phyloP scores from a whole-genome alignment of 37 sponge, comb jelly and placozoan species.

The Mnemiopsis leidyi region DNA sequence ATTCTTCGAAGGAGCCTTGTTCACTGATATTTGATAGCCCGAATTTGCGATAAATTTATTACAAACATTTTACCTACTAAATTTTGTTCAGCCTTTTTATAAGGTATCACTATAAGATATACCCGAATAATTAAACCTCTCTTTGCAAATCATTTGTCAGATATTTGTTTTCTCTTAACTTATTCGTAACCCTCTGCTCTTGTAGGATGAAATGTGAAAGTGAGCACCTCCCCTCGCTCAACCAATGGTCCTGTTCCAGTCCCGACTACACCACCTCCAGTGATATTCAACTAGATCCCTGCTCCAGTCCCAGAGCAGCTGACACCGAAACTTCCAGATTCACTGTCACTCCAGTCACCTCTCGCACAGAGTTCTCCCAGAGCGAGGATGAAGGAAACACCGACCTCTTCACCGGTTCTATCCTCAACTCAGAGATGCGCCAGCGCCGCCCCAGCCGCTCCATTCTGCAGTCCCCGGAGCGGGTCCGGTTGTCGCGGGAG shows the following conservation, averaged over 20 bases:
- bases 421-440: neutral
- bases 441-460: neutral
- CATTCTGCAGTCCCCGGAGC: neutral
- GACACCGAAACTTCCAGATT: neutral
- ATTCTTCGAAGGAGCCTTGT: neutral
- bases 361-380: neutral
- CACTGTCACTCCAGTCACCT: neutral
- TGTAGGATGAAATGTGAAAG: slow-evolving; percentile 24
- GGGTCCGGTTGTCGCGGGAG: neutral
- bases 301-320: neutral
- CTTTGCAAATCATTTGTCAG: too few species aligned
- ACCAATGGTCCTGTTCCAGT: neutral
- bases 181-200: neutral
- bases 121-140: too few species aligned
- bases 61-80: neutral
- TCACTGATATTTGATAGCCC: neutral
- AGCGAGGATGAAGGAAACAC: neutral
- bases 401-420: neutral
- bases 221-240: neutral
- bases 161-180: too few species aligned
- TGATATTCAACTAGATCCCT: neutral
- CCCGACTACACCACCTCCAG: neutral
- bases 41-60: neutral
- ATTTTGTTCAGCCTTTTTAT: neutral
- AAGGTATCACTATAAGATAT: neutral